Evolutionary conservation across 2,113 vertebrate genomes (phyloP).

Genomic region (Epinephelus fuscoguttatus): DNA sequence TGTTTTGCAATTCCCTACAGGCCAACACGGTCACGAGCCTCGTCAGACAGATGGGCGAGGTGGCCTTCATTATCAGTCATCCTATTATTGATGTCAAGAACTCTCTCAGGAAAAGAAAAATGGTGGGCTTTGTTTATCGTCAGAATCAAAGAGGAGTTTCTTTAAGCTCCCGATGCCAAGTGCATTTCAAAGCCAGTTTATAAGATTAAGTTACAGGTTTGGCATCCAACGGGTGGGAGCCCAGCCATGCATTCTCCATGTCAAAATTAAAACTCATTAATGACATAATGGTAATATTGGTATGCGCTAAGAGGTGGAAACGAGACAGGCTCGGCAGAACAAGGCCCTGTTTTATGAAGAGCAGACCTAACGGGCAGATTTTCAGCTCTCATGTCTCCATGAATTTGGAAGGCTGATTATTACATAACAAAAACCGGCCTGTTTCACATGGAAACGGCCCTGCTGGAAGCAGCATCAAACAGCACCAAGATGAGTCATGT

Average conservation of each 20-base stretch:
- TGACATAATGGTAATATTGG: slow-evolving; percentile 25
- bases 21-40: slow-evolving; percentile 3
- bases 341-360: slow-evolving; percentile 50
- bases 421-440: slow-evolving; percentile 58
- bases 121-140: slow-evolving; percentile 20
- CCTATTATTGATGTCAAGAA: slow-evolving; percentile 27
- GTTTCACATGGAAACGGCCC: slow-evolving; percentile 58
- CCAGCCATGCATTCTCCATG: slow-evolving; percentile 11
- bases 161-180: neutral
- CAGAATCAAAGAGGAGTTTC: slow-evolving; percentile 10
- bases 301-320: slow-evolving; percentile 31
- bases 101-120: slow-evolving; percentile 25
- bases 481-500: slow-evolving; percentile 68
- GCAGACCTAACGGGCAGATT: slow-evolving; percentile 36
- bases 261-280: slow-evolving; percentile 22
- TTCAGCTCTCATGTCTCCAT: slow-evolving; percentile 45
- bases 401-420: slow-evolving; percentile 40
- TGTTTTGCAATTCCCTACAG: slow-evolving; percentile 19
- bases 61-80: slow-evolving; percentile 19
- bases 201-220: slow-evolving; percentile 38
- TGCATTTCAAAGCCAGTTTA: slow-evolving; percentile 16
- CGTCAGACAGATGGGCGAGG: neutral
- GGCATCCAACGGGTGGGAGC: neutral
- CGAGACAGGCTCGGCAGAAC: slow-evolving; percentile 17
- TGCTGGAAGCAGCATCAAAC: slow-evolving; percentile 54